Evolutionary conservation across 2,888 invertebrate species (phyloP).

Genomic region (Cephus pygmeus): DNA sequence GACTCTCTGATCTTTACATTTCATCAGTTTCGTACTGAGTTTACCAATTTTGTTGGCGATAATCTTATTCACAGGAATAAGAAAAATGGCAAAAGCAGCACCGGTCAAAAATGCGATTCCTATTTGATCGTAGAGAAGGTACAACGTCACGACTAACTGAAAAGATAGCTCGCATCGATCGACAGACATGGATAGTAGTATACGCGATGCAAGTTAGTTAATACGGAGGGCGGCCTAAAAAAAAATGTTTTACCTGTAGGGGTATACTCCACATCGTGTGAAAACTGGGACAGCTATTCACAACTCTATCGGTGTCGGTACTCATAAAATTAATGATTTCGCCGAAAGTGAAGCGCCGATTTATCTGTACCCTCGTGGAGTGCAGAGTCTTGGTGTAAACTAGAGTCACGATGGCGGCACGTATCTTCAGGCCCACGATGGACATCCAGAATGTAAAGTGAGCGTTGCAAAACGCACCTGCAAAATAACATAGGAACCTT

Average conservation of each 20-base stretch:
- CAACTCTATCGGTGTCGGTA: constrained; percentile 94
- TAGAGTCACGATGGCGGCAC: constrained; percentile 84
- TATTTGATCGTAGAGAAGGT: constrained; percentile 87
- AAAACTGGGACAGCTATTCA: constrained; percentile 95
- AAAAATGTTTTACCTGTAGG: constrained; percentile 73
- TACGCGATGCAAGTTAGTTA: constrained; percentile 7
- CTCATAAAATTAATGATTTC: constrained; percentile 97
- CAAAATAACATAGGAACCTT: constrained; percentile 45
- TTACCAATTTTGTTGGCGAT: constrained; percentile 90
- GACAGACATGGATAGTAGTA: neutral
- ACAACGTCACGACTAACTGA: constrained; percentile 83
- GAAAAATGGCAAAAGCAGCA: constrained; percentile 82
- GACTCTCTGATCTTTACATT: constrained; percentile 89
- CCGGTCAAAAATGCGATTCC: constrained; percentile 93
- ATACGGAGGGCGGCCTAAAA: neutral
- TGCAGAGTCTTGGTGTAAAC: constrained; percentile 79
- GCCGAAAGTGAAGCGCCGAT: constrained; percentile 73
- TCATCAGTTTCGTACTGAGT: constrained; percentile 89
- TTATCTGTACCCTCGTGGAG: constrained; percentile 54
- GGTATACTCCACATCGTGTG: constrained; percentile 98
- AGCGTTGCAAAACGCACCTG: constrained; percentile 81
- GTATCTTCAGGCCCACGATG: constrained; percentile 86
- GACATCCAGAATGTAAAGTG: constrained; percentile 93
- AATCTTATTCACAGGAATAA: constrained; percentile 93
- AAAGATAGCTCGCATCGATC: constrained; percentile 47